These are phyloP conservation scores for Caenorhabditis sp. DNA, from an alignment of 2,888 invertebrate genomes.

Conservation along the genomic window DNA sequence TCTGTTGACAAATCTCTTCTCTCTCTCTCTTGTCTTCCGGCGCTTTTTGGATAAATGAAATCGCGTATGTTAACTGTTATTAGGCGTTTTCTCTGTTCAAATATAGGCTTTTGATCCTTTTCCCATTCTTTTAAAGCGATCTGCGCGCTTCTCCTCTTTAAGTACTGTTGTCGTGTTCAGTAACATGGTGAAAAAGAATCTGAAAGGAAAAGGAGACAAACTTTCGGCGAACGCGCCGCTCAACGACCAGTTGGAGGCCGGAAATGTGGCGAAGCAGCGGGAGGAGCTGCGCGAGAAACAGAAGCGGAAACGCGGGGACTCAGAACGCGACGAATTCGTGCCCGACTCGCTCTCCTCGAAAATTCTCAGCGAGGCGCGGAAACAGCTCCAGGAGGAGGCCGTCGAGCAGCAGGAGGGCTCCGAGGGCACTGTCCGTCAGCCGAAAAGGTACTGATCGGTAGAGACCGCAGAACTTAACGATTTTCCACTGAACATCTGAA, in stretches of 20 bases:
- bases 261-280: conserved; percentile 64
- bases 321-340: conserved; percentile 64
- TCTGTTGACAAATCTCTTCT: conserved; percentile 35
- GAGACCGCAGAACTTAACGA: not conserved
- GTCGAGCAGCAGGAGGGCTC: conserved; percentile 45
- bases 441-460: conserved; percentile 30
- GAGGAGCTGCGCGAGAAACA: conserved; percentile 62
- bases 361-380: conserved; percentile 69
- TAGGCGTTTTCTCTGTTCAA: too few species aligned
- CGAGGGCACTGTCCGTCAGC: conserved; percentile 1
- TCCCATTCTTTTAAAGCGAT: conserved; percentile 6
- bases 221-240: conserved; percentile 66
- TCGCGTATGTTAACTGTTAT: conserved; percentile 47
- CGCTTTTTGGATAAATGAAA: conserved; percentile 49
- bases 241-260: conserved; percentile 70
- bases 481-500: not conserved
- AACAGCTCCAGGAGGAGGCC: conserved; percentile 64
- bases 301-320: conserved; percentile 61
- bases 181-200: conserved; percentile 56
- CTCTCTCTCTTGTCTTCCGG: conserved; percentile 10
- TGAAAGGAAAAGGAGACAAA: conserved; percentile 68
- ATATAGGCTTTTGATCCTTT: conserved; percentile 24
- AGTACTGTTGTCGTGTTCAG: too few species aligned
- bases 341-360: conserved; percentile 67
- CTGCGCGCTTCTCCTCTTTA: too few species aligned